These are phyloP conservation scores for Meliscaeva auricollis DNA, from an alignment of 2,888 invertebrate species.

Conservation along the genomic window DNA sequence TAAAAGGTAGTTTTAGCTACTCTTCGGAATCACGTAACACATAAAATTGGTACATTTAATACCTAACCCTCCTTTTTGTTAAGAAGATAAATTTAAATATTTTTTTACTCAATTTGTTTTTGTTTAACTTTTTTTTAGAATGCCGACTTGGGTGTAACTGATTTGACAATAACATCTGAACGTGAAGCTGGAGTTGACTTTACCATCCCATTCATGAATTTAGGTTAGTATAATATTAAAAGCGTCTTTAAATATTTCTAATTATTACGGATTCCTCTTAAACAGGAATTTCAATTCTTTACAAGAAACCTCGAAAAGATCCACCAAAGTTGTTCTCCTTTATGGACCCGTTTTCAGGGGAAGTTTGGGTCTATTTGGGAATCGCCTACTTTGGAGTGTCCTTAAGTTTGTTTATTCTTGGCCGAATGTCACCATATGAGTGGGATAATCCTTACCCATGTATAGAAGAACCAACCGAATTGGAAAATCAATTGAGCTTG, in stretches of 20 bases:
- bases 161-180: conserved; percentile 94
- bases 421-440: conserved; percentile 92
- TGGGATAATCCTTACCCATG: conserved; percentile 95
- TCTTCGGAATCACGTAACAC: too few species aligned
- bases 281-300: conserved; percentile 93
- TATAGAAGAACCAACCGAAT: conserved; percentile 91
- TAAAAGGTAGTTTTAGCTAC: too few species aligned
- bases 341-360: conserved; percentile 93
- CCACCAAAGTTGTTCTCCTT: conserved; percentile 96
- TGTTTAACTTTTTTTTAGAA: conserved; percentile 85
- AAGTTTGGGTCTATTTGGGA: conserved; percentile 94
- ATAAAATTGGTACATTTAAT: too few species aligned
- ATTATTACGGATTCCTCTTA: conserved; percentile 12
- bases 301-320: conserved; percentile 92
- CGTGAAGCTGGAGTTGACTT: conserved; percentile 96
- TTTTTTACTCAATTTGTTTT: too few species aligned
- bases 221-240: conserved; percentile 84
- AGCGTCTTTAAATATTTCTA: not conserved
- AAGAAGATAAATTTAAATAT: too few species aligned
- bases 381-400: conserved; percentile 92
- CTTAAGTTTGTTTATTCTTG: conserved; percentile 91
- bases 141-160: conserved; percentile 96
- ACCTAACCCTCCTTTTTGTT: too few species aligned
- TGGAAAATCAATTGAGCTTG: conserved; percentile 93
- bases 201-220: conserved; percentile 97